Conservation (phyloP, 2,113 vertebrate species). For the Phocoena sinus region DNA sequence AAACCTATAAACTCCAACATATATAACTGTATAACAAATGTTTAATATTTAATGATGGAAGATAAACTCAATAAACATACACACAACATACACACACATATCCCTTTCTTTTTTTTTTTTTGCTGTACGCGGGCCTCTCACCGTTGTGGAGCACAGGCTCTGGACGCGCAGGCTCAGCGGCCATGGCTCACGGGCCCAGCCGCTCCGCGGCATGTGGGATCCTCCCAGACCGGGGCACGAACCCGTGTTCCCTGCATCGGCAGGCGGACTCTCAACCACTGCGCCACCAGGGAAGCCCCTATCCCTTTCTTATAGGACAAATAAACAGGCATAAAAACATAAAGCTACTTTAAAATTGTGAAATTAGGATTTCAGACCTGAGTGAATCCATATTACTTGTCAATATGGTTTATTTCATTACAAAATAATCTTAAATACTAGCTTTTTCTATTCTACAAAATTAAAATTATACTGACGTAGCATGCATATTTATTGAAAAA, state of each 20-base stretch:
- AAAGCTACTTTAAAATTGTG: neutral
- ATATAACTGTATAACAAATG: neutral
- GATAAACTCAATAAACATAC: neutral
- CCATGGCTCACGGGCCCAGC: no score
- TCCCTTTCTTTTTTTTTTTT: neutral
- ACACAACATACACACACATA: neutral
- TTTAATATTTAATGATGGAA: neutral
- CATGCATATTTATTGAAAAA: neutral
- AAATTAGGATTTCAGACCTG: neutral
- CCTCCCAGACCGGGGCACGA: no score
- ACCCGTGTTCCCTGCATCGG: no score
- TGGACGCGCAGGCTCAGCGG: no score
- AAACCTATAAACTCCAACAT: neutral
- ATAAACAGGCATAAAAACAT: neutral
- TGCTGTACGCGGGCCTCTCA: no score
- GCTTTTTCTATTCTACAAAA: neutral
- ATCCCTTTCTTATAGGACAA: neutral
- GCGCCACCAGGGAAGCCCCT: neutral
- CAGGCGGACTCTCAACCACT: no score
- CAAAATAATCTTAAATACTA: neutral
- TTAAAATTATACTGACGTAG: neutral
- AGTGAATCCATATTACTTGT: neutral
- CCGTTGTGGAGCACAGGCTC: no score
- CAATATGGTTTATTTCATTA: neutral
- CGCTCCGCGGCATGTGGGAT: no score